Base-by-base conservation (phyloP, 2,797 vertebrate species). In the Pempheris klunzingeri region DNA sequence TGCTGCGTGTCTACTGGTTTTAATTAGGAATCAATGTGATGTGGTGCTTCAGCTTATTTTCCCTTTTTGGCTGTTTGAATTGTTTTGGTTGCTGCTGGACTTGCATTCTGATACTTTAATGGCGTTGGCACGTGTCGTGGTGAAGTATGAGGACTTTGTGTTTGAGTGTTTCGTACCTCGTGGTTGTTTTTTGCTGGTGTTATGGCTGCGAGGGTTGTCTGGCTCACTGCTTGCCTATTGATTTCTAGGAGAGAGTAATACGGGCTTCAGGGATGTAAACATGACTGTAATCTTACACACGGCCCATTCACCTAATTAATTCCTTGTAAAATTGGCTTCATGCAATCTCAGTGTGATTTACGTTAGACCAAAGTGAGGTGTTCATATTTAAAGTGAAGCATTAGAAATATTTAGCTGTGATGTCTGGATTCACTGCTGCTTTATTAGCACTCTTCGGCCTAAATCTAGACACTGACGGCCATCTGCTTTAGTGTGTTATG, bases 211-310 rank as follows among this genome's bases (percentile, higher is more conserved):
- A 46, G 30, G 17, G 39, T 17, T 47, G 28, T 49, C 20, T 50
- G 61, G 30, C 61, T 49, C 43, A n/a, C 41, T 62, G 20, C 58
- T 61, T 38, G 20, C 41, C 14, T 22, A 13, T 49, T 36, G 39
- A n/a, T 60, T 43, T 77, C 47, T 34, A 30, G 39, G 49, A 22
- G 22, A 26, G 13, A 39, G 6, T 28, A 8, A 26, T 32, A n/a
- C 59, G 41, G 17, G 46, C 46, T 53, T 68, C 20, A 30, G 8
- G 20, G 63, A 41, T 71, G 26, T 68, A 69, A 63, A 67, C 57
- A 58, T 30, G 47, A 22, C 39, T 66, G 47, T 49, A 54, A 43
- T 74, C 65, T 22, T 30, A 17, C 28, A 26, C 12, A 7, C 22
- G n/a, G 55, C 38, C 7, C 26, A 34, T 32, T 77, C 12, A 49